phyloP scores from a whole-genome alignment of 2,888 invertebrate species.

The Ecliptopera silaceata region DNA sequence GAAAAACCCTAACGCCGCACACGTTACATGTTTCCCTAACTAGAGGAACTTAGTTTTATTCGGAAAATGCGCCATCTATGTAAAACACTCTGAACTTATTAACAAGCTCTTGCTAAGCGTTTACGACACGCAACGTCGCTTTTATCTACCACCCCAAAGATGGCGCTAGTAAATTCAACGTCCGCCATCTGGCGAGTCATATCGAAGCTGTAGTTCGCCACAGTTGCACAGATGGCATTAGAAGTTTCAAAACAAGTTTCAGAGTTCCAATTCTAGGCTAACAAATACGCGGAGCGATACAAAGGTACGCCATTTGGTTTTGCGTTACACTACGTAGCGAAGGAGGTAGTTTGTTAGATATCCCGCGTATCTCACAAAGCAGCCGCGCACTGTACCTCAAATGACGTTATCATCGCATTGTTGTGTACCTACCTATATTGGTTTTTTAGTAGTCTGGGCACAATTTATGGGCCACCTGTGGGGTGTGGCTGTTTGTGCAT shows the following conservation, averaged over 20 bases:
- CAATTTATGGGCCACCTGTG: slow-evolving; percentile 36
- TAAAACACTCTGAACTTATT: background rate
- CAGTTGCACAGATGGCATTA: slow-evolving; percentile 21
- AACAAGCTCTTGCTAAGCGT: background rate
- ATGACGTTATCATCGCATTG: too few relatives aligned
- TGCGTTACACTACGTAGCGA: too few relatives aligned
- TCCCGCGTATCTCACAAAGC: too few relatives aligned
- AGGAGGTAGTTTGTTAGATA: too few relatives aligned
- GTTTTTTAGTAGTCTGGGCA: background rate
- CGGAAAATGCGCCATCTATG: slow-evolving; percentile 1
- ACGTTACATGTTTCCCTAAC: too few relatives aligned
- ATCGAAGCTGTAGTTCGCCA: background rate
- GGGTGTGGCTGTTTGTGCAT: slow-evolving; percentile 25
- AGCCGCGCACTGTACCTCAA: too few relatives aligned
- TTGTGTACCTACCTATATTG: too few relatives aligned
- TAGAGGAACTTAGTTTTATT: too few relatives aligned
- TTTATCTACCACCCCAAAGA: slow-evolving; percentile 15
- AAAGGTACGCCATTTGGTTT: background rate
- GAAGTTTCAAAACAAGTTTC: background rate
- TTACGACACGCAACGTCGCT: background rate
- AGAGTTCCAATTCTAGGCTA: too few relatives aligned
- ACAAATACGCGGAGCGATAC: too few relatives aligned
- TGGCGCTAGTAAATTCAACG: slow-evolving; percentile 14
- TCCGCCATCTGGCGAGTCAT: background rate
- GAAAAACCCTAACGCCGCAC: too few relatives aligned